These are phyloP conservation scores for Dryobotodes eremita DNA, from an alignment of 2,888 invertebrate species.

Conservation along the genomic window DNA sequence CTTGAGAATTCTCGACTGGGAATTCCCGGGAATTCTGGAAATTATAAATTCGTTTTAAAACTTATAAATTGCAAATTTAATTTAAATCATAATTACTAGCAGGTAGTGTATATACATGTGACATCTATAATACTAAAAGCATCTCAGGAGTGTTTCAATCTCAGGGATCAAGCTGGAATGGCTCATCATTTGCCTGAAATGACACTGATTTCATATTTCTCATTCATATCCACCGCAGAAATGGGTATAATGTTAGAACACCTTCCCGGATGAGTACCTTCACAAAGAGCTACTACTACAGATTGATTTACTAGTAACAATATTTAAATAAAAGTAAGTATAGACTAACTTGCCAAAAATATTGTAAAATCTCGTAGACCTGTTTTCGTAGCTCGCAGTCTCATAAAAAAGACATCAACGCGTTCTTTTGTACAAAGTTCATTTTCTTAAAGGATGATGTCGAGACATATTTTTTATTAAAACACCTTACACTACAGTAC, in stretches of 20 bases:
- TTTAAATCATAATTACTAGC: too few relatives aligned
- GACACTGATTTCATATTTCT: too few relatives aligned
- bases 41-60: too few relatives aligned
- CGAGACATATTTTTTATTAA: background rate
- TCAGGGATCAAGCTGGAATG: background rate
- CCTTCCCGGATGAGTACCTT: background rate
- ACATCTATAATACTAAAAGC: background rate
- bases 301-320: background rate
- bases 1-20: too few relatives aligned
- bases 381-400: conserved; percentile 14
- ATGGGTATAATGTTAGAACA: background rate
- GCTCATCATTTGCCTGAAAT: too few relatives aligned
- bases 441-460: background rate
- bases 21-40: too few relatives aligned
- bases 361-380: background rate
- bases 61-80: too few relatives aligned
- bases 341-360: background rate
- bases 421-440: background rate
- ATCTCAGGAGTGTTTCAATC: background rate
- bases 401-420: conserved; percentile 63
- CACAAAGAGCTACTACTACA: background rate
- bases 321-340: background rate
- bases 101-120: background rate
- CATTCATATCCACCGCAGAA: background rate
- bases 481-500: too few relatives aligned